These are phyloP conservation scores for Drosophila pachea DNA, from an alignment of 1,140 invertebrate species.

Conservation along the genomic window DNA sequence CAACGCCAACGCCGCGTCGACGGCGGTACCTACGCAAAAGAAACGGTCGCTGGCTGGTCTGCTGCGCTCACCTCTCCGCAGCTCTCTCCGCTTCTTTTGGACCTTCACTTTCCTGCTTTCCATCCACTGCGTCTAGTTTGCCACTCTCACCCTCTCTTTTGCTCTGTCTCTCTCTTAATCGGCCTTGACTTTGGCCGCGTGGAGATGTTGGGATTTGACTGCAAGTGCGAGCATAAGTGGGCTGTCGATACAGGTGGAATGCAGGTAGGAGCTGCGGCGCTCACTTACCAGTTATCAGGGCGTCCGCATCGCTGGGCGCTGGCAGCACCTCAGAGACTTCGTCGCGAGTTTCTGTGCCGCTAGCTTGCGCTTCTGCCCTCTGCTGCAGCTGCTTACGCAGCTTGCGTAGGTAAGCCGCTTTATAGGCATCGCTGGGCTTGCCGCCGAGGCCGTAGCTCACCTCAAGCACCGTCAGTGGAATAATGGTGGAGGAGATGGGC, in stretches of 20 bases:
- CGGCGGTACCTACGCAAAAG: background rate
- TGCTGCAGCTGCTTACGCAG: conserved; percentile 72
- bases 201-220: conserved; percentile 59
- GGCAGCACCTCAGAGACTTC: conserved; percentile 26
- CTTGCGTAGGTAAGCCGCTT: conserved; percentile 73
- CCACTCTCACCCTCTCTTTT: too few species aligned
- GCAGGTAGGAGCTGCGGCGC: background rate
- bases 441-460: conserved; percentile 78
- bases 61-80: background rate
- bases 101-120: too few species aligned
- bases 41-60: background rate
- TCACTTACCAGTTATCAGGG: conserved; percentile 53
- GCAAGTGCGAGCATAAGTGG: background rate
- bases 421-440: conserved; percentile 75
- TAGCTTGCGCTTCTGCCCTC: conserved; percentile 16
- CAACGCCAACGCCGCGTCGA: background rate
- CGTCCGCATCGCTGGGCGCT: conserved; percentile 47
- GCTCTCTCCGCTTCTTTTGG: too few species aligned
- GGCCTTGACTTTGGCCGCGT: conserved; percentile 63
- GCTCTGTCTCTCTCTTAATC: conserved; percentile 4
- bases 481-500: conserved; percentile 83
- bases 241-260: background rate
- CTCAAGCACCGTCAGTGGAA: conserved; percentile 82
- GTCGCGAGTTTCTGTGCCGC: conserved; percentile 11
- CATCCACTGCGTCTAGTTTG: too few species aligned